phyloP scores from a whole-genome alignment of 2,113 vertebrate species.

The Macrotus californicus region DNA sequence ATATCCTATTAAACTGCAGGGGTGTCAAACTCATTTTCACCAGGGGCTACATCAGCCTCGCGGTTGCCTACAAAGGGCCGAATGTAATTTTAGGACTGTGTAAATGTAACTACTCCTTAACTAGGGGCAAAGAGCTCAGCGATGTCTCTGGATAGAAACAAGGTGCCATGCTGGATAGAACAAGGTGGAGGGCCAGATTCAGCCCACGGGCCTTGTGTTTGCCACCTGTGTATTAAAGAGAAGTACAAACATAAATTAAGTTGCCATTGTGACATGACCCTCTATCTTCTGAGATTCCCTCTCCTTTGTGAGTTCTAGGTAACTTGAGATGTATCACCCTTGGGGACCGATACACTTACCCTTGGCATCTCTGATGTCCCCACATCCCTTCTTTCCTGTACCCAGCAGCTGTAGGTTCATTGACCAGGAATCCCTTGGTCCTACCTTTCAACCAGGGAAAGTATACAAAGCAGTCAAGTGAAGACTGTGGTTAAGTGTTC shows the following conservation, averaged over 20 bases:
- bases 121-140: no score
- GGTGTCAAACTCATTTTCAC: no score
- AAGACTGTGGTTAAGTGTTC: background rate
- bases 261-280: background rate
- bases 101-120: no score
- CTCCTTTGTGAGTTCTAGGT: background rate
- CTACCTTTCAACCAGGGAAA: background rate
- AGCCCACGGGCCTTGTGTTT: no score
- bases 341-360: background rate
- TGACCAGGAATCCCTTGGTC: background rate
- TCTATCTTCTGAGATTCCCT: background rate
- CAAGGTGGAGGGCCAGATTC: no score
- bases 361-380: background rate
- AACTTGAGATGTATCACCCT: background rate
- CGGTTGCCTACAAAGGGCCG: no score
- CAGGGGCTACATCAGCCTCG: no score
- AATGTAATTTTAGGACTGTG: no score
- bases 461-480: background rate
- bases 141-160: no score
- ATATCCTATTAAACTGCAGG: background rate
- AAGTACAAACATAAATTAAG: background rate
- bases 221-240: background rate
- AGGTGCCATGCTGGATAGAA: no score
- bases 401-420: background rate
- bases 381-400: background rate